Conservation (phyloP, 1,140 invertebrate species). For the Drosophila hydei region DNA sequence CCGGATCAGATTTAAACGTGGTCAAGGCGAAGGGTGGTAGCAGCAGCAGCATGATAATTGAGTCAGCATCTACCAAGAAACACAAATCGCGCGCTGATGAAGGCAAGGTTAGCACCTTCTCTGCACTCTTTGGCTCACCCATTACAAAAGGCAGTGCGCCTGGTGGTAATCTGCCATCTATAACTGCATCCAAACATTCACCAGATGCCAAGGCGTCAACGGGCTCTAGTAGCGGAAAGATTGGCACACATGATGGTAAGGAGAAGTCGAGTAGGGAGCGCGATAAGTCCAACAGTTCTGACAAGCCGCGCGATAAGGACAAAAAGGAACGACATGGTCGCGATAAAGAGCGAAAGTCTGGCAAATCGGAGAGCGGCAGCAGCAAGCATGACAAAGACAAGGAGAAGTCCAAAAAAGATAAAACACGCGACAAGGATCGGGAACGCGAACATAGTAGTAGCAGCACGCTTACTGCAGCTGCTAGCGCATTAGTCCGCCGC, state of each 20-base stretch:
- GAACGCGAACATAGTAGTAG: slow-evolving; percentile 85
- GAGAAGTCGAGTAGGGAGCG: slow-evolving; percentile 75
- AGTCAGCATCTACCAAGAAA: slow-evolving; percentile 85
- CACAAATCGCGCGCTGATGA: slow-evolving; percentile 86
- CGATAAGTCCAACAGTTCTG: slow-evolving; percentile 68
- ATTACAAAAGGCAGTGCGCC: slow-evolving; percentile 87
- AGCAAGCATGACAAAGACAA: slow-evolving; percentile 86
- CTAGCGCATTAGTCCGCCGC: slow-evolving; percentile 84
- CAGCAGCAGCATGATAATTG: slow-evolving; percentile 25
- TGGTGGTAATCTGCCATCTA: slow-evolving; percentile 7
- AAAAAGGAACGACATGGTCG: slow-evolving; percentile 88
- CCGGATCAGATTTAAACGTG: slow-evolving; percentile 61
- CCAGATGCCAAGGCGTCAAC: slow-evolving; percentile 80
- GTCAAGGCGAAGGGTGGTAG: slow-evolving; percentile 89
- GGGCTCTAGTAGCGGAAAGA: slow-evolving; percentile 33
- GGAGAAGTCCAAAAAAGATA: slow-evolving; percentile 88
- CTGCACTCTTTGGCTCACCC: slow-evolving; percentile 91
- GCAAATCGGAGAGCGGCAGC: slow-evolving; percentile 84
- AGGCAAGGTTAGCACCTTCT: slow-evolving; percentile 87
- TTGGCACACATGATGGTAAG: slow-evolving; percentile 47
- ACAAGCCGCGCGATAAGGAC: slow-evolving; percentile 84
- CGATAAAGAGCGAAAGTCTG: slow-evolving; percentile 84
- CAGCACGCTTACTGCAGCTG: slow-evolving; percentile 14
- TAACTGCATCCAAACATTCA: slow-evolving; percentile 81
- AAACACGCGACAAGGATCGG: slow-evolving; percentile 86